Base-by-base conservation (phyloP, 1,140 invertebrate genomes). In the Drosophila gunungcola region DNA sequence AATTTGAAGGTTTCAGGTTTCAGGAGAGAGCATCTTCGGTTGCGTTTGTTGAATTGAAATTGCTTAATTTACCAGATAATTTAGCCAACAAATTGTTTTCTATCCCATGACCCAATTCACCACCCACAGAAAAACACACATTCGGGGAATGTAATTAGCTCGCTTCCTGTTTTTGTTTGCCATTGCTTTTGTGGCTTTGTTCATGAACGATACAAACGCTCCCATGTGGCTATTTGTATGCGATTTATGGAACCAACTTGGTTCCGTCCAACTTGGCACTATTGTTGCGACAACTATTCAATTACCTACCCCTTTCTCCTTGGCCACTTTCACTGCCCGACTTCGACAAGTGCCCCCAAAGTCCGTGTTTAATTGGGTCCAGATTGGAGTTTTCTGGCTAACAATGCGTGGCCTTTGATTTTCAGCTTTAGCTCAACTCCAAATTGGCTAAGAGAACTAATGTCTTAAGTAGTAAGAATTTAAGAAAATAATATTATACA, bases 31-130 rank as follows among this genome's bases (percentile, higher is more conserved):
- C 56, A 42, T 77, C 27, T 42, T 54, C 45, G 46, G 45, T 51
- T 45, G 43, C 70, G 65, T 73, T 78, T 70, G 55, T 78, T 51
- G 74, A 77, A 77, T 77, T 77, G 73, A 77, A 77, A 77, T 77
- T 78, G 74, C 74, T 77, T 77, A 77, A 77, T 77, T 77, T 77
- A 78, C 34, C 74, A 77, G 74, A 77, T 77, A 77, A 77, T 77
- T 76, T 78, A 57, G 63, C 49, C 73, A 78, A 62, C 73, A 69
- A 77, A 77, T 77, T 78, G 74, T 77, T 77, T 77, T 77, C 63
- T 63, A 39, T 39, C 45, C 29, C 70, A 16, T 6, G 16, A 21
- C 16, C 16, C 16, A 0, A 21, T 21, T 21, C 16, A 21, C 16
- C 16, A 21, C 16, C 16, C 16, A 21, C 13, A 51, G 16, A 75